phyloP scores from a whole-genome alignment of 2,888 invertebrate species.

The Bursaphelenchus okinawaensis region DNA sequence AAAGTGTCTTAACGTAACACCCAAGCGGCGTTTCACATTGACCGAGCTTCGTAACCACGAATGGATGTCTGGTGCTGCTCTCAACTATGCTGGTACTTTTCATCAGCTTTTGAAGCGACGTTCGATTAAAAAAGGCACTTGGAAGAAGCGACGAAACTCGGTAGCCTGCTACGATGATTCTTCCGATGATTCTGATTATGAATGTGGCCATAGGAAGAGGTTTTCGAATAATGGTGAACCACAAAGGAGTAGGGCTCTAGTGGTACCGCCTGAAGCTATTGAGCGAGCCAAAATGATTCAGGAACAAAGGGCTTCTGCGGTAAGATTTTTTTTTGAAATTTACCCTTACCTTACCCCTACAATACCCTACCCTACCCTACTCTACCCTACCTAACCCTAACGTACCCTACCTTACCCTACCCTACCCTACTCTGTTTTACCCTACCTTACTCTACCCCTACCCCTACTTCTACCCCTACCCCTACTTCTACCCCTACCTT shows the following conservation, averaged over 20 bases:
- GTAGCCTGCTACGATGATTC: background rate
- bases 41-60: constrained; percentile 17
- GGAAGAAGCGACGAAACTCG: constrained; percentile 17
- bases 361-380: too few species aligned
- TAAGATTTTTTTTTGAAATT: too few species aligned
- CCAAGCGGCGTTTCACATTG: constrained; percentile 22
- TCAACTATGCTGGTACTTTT: constrained; percentile 14
- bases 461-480: too few species aligned
- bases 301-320: background rate
- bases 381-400: too few species aligned
- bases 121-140: constrained; percentile 13
- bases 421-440: too few species aligned
- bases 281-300: background rate
- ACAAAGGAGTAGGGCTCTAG: background rate
- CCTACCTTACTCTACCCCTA: too few species aligned
- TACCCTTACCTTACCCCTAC: too few species aligned
- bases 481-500: too few species aligned
- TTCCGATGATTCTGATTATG: constrained; percentile 3
- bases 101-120: constrained; percentile 15
- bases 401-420: too few species aligned
- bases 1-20: constrained; percentile 25
- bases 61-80: constrained; percentile 18
- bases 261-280: background rate
- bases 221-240: background rate
- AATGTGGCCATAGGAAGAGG: background rate